These are phyloP conservation scores for Hylaeus volcanicus DNA, from an alignment of 1,140 invertebrate genomes.

Conservation along the genomic window DNA sequence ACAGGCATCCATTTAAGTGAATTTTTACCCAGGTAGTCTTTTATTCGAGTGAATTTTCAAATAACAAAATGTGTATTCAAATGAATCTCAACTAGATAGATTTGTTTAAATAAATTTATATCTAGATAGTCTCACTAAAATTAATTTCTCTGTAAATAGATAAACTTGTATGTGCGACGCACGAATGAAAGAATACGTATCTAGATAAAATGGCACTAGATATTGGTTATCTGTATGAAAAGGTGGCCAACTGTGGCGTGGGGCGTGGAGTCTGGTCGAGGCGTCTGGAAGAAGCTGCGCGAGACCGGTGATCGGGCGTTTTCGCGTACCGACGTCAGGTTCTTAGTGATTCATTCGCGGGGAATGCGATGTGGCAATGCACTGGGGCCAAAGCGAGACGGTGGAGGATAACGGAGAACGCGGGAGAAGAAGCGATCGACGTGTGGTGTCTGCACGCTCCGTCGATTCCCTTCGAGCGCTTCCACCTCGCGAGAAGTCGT, in stretches of 20 bases:
- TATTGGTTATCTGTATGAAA: no score
- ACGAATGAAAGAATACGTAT: no score
- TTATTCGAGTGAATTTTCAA: no score
- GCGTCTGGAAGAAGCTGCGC: neutral
- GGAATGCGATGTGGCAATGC: conserved; percentile 77
- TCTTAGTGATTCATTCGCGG: conserved; percentile 71
- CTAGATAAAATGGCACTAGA: no score
- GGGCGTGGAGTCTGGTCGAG: neutral
- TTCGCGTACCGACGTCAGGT: conserved; percentile 68
- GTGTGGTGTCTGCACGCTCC: conserved; percentile 67
- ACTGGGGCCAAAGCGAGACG: conserved; percentile 38
- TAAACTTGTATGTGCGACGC: no score
- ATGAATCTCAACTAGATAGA: no score
- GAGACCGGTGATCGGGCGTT: conserved; percentile 43
- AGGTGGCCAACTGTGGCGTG: neutral
- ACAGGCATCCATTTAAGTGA: no score
- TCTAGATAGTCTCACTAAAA: no score
- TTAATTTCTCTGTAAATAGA: no score
- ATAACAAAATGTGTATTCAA: no score
- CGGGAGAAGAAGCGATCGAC: conserved; percentile 58
- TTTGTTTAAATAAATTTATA: no score
- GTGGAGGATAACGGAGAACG: conserved; percentile 60
- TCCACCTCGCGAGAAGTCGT: conserved; percentile 62
- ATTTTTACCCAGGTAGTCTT: no score
- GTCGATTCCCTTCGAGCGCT: conserved; percentile 61